Conservation (phyloP, 2,113 vertebrate genomes). For the Pyxicephalus adspersus region DNA sequence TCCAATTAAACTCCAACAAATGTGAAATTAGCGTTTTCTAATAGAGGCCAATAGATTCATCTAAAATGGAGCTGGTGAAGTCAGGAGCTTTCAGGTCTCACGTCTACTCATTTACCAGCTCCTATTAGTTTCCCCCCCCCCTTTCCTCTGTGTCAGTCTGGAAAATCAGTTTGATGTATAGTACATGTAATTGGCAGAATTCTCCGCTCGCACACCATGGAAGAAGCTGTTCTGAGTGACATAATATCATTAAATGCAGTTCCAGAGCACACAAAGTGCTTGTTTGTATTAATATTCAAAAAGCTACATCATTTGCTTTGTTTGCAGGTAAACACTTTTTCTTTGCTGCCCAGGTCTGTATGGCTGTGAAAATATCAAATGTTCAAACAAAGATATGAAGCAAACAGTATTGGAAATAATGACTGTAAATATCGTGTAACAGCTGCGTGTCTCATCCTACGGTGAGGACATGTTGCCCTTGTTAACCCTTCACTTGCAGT, state of each 20-base stretch:
- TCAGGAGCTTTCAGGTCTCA: background rate
- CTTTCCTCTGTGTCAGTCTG: no score
- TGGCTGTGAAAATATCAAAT: slow-evolving; percentile 53
- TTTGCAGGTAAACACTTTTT: slow-evolving; percentile 51
- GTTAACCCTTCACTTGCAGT: background rate
- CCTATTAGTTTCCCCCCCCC: background rate
- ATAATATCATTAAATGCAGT: slow-evolving; percentile 44
- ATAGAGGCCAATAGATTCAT: background rate
- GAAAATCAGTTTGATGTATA: background rate
- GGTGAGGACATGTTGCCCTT: slow-evolving; percentile 11
- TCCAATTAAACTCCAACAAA: no score
- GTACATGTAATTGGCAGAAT: slow-evolving; percentile 15
- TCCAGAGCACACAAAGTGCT: slow-evolving; percentile 37
- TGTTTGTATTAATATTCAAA: slow-evolving; percentile 51
- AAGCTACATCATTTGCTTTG: slow-evolving; percentile 42
- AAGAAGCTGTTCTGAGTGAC: slow-evolving; percentile 6
- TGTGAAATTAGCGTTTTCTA: no score
- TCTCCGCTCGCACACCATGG: background rate
- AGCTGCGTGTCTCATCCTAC: slow-evolving; percentile 24
- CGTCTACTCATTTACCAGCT: background rate
- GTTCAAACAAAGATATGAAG: slow-evolving; percentile 56
- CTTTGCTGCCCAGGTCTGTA: slow-evolving; percentile 40
- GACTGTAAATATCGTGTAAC: slow-evolving; percentile 36
- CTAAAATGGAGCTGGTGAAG: background rate
- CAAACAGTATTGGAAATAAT: slow-evolving; percentile 54